Base-by-base conservation (phyloP, 2,888 invertebrate genomes). In the Synergus laeviventris region DNA sequence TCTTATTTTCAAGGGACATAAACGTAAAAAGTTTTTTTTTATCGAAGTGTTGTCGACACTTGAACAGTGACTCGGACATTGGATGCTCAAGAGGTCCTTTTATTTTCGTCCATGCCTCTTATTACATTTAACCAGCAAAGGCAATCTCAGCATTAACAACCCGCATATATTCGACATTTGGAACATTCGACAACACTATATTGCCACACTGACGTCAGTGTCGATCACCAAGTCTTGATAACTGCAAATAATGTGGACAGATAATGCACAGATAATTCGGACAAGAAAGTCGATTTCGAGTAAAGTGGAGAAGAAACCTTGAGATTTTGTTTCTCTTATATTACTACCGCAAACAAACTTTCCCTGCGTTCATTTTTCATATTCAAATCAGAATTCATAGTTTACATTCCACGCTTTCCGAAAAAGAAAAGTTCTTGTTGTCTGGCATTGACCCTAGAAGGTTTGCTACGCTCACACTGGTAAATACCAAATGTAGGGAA, bases 1-100 rank as follows among this genome's bases (percentile, higher is more conserved):
- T 18, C 18, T 18, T 18, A 54, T 18, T 54, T 54, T 54, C 9
- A 3, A 18, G 54, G 9, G 2, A 16, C 18, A 54, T 54, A 54
- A 54, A 54, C 54, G n/a, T 54, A 18, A 54, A 18, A 9, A 11
- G 12, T 59, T 56, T 24, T 59, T 56, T 59, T 59, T 59, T 59
- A 59, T 59, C 24, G 21, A 59, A 59, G 59, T 59, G 24, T 59
- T 59, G 59, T 59, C 59, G 59, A 59, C 59, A 59, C 24, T 59
- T 56, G 18, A 56, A 56, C 21, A 11, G 59, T 59, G 24, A 59
- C 59, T 21, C 14, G 59, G 59, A 59, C 59, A 59, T 59, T 24
- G 59, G 14, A 59, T 24, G 59, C 14, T 59, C 3, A 7, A 59
- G 59, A 59, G 59, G 24, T 59, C 24, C 24, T 59, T 59, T 59